Conservation (phyloP, 2,113 vertebrate genomes). For the Mesocricetus auratus region DNA sequence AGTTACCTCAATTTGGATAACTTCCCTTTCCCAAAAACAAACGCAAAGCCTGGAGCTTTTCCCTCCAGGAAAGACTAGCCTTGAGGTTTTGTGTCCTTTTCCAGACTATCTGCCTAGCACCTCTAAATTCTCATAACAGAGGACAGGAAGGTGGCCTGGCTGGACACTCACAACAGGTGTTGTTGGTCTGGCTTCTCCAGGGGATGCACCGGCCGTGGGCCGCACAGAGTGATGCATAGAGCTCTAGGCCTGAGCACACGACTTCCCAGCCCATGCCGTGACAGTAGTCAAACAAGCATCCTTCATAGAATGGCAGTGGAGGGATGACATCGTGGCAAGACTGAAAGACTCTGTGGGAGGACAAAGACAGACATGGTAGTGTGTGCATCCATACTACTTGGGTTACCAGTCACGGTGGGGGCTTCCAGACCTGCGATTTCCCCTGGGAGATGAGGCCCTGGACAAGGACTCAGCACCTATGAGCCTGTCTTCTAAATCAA, state of each 20-base stretch:
- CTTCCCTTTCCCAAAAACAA: too few species aligned
- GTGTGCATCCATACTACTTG: rapidly evolving
- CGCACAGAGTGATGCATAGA: slow-evolving; percentile 91
- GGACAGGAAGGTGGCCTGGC: rapidly evolving
- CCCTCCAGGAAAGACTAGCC: background rate
- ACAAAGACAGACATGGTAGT: rapidly evolving
- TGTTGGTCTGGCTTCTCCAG: slow-evolving; percentile 90
- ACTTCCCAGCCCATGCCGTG: background rate
- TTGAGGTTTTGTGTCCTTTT: background rate
- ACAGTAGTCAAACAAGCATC: slow-evolving; percentile 89
- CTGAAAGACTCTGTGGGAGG: slow-evolving; percentile 87
- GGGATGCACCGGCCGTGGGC: slow-evolving; percentile 88
- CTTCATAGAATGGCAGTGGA: slow-evolving; percentile 84
- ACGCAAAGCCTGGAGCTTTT: background rate
- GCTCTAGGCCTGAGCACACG: slow-evolving; percentile 90
- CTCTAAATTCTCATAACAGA: background rate
- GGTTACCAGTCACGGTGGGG: rapidly evolving
- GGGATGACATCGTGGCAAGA: slow-evolving; percentile 85
- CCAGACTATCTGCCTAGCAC: rapidly evolving
- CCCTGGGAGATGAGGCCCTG: rapidly evolving
- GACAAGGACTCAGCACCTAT: rapidly evolving
- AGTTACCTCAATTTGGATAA: rapidly evolving
- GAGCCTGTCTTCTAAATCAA: too few species aligned
- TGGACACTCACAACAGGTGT: slow-evolving; percentile 89
- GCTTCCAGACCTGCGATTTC: too few species aligned